Evolutionary conservation across 1,140 invertebrate genomes (phyloP).

Genomic region (Micrasema minimum): DNA sequence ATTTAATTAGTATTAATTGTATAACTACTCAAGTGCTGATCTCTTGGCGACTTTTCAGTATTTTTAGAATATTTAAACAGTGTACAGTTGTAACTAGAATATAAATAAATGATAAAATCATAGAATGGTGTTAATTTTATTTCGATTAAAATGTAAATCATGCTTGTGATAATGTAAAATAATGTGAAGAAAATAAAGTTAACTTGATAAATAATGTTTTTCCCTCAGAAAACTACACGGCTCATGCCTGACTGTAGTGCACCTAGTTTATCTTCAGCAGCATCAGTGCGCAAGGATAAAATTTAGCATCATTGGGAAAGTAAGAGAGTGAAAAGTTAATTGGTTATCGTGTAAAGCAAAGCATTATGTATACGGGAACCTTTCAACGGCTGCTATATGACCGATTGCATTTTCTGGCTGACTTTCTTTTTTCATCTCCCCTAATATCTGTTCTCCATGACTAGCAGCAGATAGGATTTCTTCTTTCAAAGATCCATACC

Average conservation of each 20-base stretch:
- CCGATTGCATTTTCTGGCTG: constrained; percentile 78
- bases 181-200: no score
- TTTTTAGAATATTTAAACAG: no score
- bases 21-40: no score
- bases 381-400: constrained; percentile 92
- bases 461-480: constrained; percentile 83
- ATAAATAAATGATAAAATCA: no score
- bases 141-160: no score
- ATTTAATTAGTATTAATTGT: no score
- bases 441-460: constrained; percentile 85
- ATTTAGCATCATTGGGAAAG: constrained; percentile 46
- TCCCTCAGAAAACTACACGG: constrained; percentile 42
- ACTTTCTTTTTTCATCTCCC: constrained; percentile 70
- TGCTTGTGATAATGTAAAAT: no score
- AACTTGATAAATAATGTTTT: no score
- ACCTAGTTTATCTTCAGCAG: constrained; percentile 45
- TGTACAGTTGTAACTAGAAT: no score
- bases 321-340: background rate
- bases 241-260: constrained; percentile 23
- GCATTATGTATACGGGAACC: constrained; percentile 64
- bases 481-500: constrained; percentile 70
- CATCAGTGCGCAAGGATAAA: constrained; percentile 53
- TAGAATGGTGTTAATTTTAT: no score
- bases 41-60: no score
- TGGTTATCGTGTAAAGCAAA: no score